phyloP scores from a whole-genome alignment of 2,888 invertebrate genomes.

The Andrena camellia region DNA sequence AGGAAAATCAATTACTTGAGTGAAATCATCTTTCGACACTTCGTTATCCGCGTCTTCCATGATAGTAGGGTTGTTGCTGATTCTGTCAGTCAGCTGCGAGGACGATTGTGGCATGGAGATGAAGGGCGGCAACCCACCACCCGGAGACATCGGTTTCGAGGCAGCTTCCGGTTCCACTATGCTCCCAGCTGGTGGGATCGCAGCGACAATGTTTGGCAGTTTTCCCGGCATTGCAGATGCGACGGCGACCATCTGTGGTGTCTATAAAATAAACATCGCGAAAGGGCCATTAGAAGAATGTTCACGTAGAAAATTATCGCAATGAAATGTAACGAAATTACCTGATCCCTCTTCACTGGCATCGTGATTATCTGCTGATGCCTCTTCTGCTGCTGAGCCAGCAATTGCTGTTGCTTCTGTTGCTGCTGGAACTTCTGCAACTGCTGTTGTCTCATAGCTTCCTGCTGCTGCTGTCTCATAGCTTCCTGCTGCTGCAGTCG shows the following conservation, averaged over 20 bases:
- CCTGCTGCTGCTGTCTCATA: constrained; percentile 78
- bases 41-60: constrained; percentile 81
- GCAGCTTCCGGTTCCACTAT: constrained; percentile 44
- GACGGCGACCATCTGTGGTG: constrained; percentile 60
- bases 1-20: constrained; percentile 71
- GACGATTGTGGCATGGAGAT: constrained; percentile 82
- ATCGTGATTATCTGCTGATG: constrained; percentile 67
- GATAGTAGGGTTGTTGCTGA: constrained; percentile 78
- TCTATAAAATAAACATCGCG: constrained; percentile 28
- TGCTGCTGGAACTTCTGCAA: constrained; percentile 74
- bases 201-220: constrained; percentile 75
- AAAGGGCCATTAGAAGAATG: not conserved
- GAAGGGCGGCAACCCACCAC: constrained; percentile 79
- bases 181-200: constrained; percentile 71
- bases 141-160: constrained; percentile 46
- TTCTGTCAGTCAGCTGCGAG: constrained; percentile 80
- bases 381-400: constrained; percentile 57
- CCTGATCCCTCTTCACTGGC: constrained; percentile 75
- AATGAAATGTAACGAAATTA: constrained; percentile 5
- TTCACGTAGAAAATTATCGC: not conserved
- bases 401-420: constrained; percentile 65
- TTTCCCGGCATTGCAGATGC: constrained; percentile 59
- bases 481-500: constrained; percentile 81
- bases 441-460: constrained; percentile 78
- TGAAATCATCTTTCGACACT: constrained; percentile 80